These are phyloP conservation scores for Trochalopteron elliotii DNA, from an alignment of 2,113 vertebrate genomes.

Conservation along the genomic window DNA sequence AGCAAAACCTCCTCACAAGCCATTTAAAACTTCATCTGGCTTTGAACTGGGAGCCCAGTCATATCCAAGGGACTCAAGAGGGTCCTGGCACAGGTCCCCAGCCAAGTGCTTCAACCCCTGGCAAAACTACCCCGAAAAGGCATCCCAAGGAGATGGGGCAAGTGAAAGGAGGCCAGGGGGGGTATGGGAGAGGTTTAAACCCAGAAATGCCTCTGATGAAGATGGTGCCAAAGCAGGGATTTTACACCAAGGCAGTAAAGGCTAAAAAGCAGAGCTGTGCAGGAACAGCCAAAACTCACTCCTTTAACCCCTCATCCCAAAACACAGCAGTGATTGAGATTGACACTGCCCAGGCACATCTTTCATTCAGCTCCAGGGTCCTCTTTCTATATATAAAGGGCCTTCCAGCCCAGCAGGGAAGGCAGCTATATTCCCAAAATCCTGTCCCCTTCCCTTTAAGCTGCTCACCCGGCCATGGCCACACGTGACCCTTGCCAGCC, in stretches of 20 bases:
- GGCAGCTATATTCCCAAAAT: background rate
- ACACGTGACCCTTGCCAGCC: background rate
- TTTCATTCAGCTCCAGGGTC: background rate
- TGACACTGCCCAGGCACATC: background rate
- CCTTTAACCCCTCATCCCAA: background rate
- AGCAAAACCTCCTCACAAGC: background rate
- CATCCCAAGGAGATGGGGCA: background rate
- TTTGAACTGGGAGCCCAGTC: background rate
- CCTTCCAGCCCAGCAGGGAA: background rate
- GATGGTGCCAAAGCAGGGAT: background rate
- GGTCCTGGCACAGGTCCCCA: background rate
- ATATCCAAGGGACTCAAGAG: background rate
- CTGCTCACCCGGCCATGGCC: background rate
- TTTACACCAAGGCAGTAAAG: background rate
- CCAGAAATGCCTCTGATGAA: background rate
- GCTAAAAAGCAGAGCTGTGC: background rate
- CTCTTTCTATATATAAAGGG: background rate
- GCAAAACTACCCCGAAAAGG: background rate
- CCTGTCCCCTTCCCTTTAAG: background rate
- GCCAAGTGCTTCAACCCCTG: background rate
- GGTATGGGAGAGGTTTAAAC: background rate
- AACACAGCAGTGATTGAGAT: accelerated
- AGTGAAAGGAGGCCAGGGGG: background rate
- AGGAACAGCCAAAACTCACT: background rate
- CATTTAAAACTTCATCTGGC: background rate